Percentiles rank a stretch among this genome's conserved stretches.
Conservation (phyloP, 2,113 vertebrate species). For the Asarcornis scutulata region DNA sequence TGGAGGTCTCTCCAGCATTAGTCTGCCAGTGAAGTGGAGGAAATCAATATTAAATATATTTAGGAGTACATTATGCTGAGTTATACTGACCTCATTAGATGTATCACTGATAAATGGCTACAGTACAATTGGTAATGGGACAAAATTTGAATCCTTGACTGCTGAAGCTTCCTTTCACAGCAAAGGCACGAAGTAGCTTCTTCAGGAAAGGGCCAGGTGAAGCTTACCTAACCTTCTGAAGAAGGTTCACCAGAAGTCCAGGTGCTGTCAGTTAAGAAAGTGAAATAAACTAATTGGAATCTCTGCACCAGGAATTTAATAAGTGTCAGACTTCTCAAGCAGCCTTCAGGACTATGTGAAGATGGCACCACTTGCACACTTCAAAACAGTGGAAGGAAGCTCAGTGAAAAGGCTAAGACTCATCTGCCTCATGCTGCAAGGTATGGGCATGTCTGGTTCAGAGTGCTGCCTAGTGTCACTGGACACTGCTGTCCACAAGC, state of each 20-base stretch:
- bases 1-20: neutral
- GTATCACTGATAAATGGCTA: conserved; percentile 16
- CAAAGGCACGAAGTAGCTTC: neutral
- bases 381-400: neutral
- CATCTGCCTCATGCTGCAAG: neutral
- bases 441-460: neutral
- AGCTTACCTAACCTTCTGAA: neutral
- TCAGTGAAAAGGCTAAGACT: neutral
- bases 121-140: neutral
- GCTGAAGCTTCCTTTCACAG: neutral
- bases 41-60: conserved; percentile 55
- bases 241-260: neutral
- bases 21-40: conserved; percentile 11
- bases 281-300: neutral
- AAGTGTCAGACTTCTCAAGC: neutral
- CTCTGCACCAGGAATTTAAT: neutral
- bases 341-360: neutral
- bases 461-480: neutral
- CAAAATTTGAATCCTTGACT: neutral
- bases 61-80: conserved; percentile 41
- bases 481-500: neutral
- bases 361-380: neutral
- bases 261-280: neutral
- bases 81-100: conserved; percentile 59
- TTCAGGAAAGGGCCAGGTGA: neutral